These are phyloP conservation scores for Petromus typicus DNA, from an alignment of 2,113 vertebrate species.

Conservation along the genomic window DNA sequence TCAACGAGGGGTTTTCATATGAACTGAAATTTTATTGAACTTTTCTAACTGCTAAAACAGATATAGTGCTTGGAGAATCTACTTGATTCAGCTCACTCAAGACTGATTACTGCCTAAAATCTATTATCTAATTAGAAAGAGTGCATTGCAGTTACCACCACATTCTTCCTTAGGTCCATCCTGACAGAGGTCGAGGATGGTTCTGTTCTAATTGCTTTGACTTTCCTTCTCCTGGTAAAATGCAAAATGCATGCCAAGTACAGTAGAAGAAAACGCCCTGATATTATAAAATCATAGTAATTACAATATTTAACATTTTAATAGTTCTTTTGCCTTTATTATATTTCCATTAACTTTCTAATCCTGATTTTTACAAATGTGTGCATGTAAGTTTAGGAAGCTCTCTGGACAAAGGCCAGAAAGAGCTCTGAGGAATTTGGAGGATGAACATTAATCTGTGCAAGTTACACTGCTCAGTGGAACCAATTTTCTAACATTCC, in stretches of 20 bases:
- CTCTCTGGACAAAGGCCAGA: conserved; percentile 66
- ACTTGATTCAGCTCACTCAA: not conserved
- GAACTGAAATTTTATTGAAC: not conserved
- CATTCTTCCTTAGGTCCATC: not conserved
- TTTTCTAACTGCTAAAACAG: conserved; percentile 33
- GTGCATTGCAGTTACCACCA: not conserved
- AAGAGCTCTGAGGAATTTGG: conserved; percentile 40
- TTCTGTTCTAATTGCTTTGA: conserved; percentile 26
- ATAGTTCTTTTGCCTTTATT: conserved; percentile 52
- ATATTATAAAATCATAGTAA: conserved; percentile 56
- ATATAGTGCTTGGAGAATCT: not conserved
- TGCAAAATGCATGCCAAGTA: not conserved
- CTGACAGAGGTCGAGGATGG: not conserved
- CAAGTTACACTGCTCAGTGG: conserved; percentile 79
- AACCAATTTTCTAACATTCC: conserved; percentile 77
- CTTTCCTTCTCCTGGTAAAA: conserved; percentile 42
- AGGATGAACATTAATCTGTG: conserved; percentile 75
- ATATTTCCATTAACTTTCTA: conserved; percentile 61
- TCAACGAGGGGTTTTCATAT: not conserved
- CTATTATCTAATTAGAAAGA: conserved; percentile 44
- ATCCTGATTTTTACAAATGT: conserved; percentile 76
- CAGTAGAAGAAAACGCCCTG: conserved; percentile 23
- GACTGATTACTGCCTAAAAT: conserved; percentile 22
- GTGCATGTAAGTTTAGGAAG: conserved; percentile 65
- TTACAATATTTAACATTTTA: conserved; percentile 50